These are phyloP conservation scores for Mobula birostris DNA, from an alignment of 2,113 vertebrate species.

Conservation along the genomic window DNA sequence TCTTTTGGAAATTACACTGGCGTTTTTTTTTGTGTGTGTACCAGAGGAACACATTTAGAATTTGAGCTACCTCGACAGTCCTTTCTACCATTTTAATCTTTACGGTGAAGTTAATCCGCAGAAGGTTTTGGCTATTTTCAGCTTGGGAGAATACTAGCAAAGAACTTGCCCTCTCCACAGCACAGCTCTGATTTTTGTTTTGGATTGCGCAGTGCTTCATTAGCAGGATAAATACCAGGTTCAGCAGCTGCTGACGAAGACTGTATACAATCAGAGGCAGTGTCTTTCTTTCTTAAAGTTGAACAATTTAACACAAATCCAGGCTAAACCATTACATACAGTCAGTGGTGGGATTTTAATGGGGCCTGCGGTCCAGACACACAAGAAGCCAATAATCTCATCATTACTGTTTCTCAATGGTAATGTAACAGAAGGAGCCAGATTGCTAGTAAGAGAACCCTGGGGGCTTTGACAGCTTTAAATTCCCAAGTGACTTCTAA, in stretches of 20 bases:
- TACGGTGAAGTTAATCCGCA: not conserved
- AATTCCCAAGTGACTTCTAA: conserved; percentile 3
- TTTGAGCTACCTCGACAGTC: not conserved
- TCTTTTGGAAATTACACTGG: not conserved
- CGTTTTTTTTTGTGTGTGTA: not conserved
- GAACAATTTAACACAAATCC: not conserved
- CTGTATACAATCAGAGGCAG: not conserved
- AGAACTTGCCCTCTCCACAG: not conserved
- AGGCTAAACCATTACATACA: not conserved
- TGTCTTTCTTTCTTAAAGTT: not conserved
- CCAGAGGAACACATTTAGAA: not conserved
- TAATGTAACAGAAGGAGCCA: conserved; percentile 27
- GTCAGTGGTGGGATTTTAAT: not conserved
- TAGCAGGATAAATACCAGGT: not conserved
- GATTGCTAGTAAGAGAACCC: not conserved
- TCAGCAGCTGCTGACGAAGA: not conserved
- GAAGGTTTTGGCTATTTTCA: not conserved
- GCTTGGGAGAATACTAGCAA: not conserved
- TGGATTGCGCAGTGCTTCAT: no score
- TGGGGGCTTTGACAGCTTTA: not conserved
- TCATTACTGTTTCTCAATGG: not conserved
- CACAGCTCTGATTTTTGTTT: not conserved
- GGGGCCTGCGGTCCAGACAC: not conserved
- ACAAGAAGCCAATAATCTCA: not conserved
- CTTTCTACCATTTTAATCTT: not conserved